These are phyloP conservation scores for Metellina segmentata DNA, from an alignment of 2,888 invertebrate genomes.

Conservation along the genomic window DNA sequence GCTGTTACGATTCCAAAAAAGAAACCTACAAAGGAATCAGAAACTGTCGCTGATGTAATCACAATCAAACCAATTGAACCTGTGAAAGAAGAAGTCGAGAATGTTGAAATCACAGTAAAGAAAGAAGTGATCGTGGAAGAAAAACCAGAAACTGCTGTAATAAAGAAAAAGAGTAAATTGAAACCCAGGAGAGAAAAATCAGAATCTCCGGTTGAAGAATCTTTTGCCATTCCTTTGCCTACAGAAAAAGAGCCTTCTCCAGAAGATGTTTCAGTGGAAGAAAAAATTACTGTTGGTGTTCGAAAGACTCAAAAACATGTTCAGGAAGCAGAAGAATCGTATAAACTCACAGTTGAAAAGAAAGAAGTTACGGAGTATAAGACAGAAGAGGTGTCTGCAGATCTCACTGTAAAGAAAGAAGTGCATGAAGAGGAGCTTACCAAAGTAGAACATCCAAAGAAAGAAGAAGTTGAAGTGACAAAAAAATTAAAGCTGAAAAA, in stretches of 20 bases:
- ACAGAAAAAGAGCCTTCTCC: constrained; percentile 44
- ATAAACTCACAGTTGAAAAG: constrained; percentile 75
- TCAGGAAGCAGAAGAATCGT: constrained; percentile 76
- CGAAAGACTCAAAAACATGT: constrained; percentile 40
- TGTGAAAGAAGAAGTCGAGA: constrained; percentile 59
- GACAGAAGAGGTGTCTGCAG: constrained; percentile 62
- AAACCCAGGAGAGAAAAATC: constrained; percentile 55
- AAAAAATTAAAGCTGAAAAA: constrained; percentile 79
- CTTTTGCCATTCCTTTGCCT: constrained; percentile 40
- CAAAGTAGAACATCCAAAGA: constrained; percentile 46
- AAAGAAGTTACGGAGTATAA: constrained; percentile 78
- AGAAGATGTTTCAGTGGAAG: constrained; percentile 66
- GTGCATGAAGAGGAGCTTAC: constrained; percentile 79
- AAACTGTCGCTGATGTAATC: constrained; percentile 66
- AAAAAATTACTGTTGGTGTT: constrained; percentile 54
- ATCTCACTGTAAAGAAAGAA: constrained; percentile 79
- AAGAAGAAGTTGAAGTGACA: constrained; percentile 75
- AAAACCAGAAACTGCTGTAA: constrained; percentile 47
- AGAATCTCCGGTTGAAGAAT: constrained; percentile 74
- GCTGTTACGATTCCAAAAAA: constrained; percentile 60
- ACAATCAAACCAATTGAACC: constrained; percentile 26
- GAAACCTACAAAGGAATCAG: constrained; percentile 60
- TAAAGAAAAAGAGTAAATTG: constrained; percentile 48
- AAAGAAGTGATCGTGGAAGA: constrained; percentile 81
- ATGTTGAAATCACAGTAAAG: constrained; percentile 79